Evolutionary conservation across 2,113 vertebrate genomes (phyloP), one percentile per base, ranked within the genome.

Genomic region (Burhinus oedicnemus): DNA sequence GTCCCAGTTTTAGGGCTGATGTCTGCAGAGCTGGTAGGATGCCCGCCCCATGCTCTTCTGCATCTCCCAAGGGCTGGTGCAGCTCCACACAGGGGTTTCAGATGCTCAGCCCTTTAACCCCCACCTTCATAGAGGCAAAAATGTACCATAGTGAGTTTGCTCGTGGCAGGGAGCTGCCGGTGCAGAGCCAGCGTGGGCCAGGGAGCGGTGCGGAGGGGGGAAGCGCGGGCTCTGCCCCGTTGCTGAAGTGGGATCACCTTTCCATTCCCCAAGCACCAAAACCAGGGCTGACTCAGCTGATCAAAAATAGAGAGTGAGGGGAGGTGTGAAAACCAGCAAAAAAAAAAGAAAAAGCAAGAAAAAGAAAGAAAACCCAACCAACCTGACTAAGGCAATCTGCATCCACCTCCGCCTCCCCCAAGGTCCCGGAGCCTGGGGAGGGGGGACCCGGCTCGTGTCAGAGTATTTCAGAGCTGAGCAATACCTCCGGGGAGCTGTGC

Each of bases 221-320:
- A 30, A 40, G 76, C 1, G 38, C 22, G 32, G 79, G 86, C 71
- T 88, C 57, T 68, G 79, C 75, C 78, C 81, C 10, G 1, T 60
- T 90, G 42, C 79, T 85, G 75, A 52, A 92, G 61, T 6, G 0
- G 66, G 87, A 91, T 87, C 89, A 91, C 95, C 95, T 87, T 90
- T 89, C 79, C 27, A 75, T 40, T 95, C 69, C 47, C 52, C 6
- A 2, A 68, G 69, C 6, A 7, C 52, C 81, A 83, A 93, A 91
- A 32, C 30, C 47, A 6, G 61, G 45, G 26, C 23, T 97, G 96
- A 95, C 84, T 97, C 96, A 97, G 84, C 12, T 90, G 84, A 94
- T 93, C 90, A 93, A 96, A 97, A 97, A 97, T 96, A 96, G 96
- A 93, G 89, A 83, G 81, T 96, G 93, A 91, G 91, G 93, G 96